phyloP scores from a whole-genome alignment of 2,113 vertebrate genomes.

The Daboia siamensis region DNA sequence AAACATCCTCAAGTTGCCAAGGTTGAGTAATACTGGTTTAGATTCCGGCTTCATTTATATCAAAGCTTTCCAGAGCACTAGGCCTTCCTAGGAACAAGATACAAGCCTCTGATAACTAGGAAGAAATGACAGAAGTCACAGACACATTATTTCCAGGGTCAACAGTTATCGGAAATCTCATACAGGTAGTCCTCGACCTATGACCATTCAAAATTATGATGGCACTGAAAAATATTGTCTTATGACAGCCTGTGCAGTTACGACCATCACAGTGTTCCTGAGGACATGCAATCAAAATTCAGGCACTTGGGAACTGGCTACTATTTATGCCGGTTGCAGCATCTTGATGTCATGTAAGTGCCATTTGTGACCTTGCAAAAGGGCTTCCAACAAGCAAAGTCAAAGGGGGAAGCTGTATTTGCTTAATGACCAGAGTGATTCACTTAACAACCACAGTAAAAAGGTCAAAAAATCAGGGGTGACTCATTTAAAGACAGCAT shows the following conservation, averaged over 20 bases:
- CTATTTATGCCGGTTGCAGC: too few species aligned
- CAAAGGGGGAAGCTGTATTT: neutral
- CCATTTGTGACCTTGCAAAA: neutral
- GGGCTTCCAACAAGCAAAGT: neutral
- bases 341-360: neutral
- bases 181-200: neutral
- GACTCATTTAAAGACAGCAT: neutral
- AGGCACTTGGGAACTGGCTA: neutral
- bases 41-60: constrained; percentile 5
- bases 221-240: neutral
- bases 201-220: neutral
- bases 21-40: neutral
- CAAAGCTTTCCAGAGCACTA: neutral
- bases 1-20: neutral
- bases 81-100: neutral
- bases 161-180: neutral
- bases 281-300: neutral
- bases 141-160: neutral
- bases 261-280: neutral
- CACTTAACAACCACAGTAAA: neutral
- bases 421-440: neutral
- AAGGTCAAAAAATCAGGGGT: neutral
- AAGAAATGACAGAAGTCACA: neutral
- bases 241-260: neutral
- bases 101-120: constrained; percentile 8